Evolutionary conservation across 2,113 vertebrate genomes (phyloP), one percentile per base, ranked within the genome.

Genomic region (Crotalus horridus): DNA sequence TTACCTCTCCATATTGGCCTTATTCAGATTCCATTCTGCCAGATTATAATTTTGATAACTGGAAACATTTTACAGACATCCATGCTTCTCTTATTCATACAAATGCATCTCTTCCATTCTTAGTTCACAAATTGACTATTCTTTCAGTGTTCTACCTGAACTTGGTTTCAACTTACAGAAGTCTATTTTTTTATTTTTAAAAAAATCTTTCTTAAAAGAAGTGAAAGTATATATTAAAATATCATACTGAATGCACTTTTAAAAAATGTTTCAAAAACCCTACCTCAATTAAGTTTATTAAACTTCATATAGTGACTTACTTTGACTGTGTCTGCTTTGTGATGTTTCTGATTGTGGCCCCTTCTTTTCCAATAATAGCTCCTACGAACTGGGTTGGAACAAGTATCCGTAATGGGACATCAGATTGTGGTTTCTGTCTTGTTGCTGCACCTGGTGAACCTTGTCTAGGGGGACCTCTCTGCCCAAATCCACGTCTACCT

Each of bases 291-390:
- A 12, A 69, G 5, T n/a, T 13, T 29, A n/a, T 69, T 69, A n/a
- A 69, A 54, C 8, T 48, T 61, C 10, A 53, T 15, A 15, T 87
- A 59, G 13, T 20, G 26, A 96, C 98, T 95, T 98, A 99, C 99
- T 99, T 99, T 95, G 99, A 99, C 96, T 99, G 99, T 0, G 99
- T 99, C 97, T 99, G 99, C 96, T 99, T 99, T 94, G 99, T 99
- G 94, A 99, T 99, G 94, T 99, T 99, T 90, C 99, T 98, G 95
- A 99, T 99, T 54, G 99, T 99, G 3, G 98, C 98, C 1, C 99
- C 99, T 97, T 99, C 99, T 94, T 99, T 99, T 93, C 99, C 99
- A 1, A 99, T 99, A 43, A 99, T 99, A 29, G 99, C 99, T 85
- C 99, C 99, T 55, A 99, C 99, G 6, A 99, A 99, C 96, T 99